phyloP scores from a whole-genome alignment of 2,113 vertebrate species.

The Prolemur simus region DNA sequence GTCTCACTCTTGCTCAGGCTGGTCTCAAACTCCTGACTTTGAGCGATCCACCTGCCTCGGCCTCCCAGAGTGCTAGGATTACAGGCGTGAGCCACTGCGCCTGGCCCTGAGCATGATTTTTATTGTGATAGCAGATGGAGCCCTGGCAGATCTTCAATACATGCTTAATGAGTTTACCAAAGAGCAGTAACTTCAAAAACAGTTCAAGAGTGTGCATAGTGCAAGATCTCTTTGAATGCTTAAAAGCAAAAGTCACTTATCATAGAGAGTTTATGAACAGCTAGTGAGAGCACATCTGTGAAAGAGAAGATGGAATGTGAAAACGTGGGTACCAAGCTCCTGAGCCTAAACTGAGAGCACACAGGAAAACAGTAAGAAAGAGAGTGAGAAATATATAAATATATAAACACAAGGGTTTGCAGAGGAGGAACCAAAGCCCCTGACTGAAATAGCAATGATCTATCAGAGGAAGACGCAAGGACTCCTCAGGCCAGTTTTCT shows the following conservation, averaged over 20 bases:
- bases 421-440: not conserved
- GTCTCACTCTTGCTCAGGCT: too few species aligned
- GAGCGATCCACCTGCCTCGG: too few species aligned
- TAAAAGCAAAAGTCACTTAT: not conserved
- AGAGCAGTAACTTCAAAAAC: not conserved
- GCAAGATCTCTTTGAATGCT: not conserved
- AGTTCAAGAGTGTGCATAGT: not conserved
- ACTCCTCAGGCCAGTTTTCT: not conserved
- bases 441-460: not conserved
- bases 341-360: not conserved
- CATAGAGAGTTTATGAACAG: not conserved
- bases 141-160: not conserved
- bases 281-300: not conserved
- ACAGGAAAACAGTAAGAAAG: not conserved
- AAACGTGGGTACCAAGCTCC: not conserved
- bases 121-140: not conserved
- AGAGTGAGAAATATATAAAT: too few species aligned
- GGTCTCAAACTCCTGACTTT: too few species aligned
- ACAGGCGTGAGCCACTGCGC: too few species aligned
- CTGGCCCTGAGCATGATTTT: not conserved
- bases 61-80: too few species aligned
- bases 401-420: not conserved
- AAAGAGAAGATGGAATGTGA: not conserved
- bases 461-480: not conserved
- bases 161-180: not conserved